A percentile compares a stretch with the other conserved stretches of the same genome.
These are phyloP conservation scores for Danionella dracula DNA, from an alignment of 2,797 vertebrate species.

Conservation along the genomic window DNA sequence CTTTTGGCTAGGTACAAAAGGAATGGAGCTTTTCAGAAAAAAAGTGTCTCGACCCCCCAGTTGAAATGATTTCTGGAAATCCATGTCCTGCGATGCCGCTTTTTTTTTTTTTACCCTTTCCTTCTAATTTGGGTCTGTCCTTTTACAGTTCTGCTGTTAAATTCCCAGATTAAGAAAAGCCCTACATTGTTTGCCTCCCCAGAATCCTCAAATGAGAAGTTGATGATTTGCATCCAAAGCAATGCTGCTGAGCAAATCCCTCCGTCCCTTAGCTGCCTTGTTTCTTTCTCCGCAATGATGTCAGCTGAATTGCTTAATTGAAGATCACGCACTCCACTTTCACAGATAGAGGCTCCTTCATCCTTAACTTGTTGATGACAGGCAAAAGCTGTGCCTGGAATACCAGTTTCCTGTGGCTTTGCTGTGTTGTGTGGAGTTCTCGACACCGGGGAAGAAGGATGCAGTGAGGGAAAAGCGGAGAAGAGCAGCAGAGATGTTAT, in stretches of 20 bases:
- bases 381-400: constrained; percentile 68
- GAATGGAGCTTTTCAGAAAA: constrained; percentile 70
- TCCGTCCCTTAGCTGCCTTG: constrained; percentile 32
- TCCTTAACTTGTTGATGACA: constrained; percentile 98
- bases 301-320: constrained; percentile 77
- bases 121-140: constrained; percentile 43
- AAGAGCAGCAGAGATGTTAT: constrained; percentile 63
- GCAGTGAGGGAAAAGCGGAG: constrained; percentile 64
- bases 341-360: constrained; percentile 71
- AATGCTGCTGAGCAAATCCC: constrained; percentile 54
- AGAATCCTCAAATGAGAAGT: constrained; percentile 67
- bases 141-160: background rate
- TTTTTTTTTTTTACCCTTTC: constrained; percentile 32
- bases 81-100: constrained; percentile 67
- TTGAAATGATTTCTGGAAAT: constrained; percentile 73
- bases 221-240: constrained; percentile 70
- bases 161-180: constrained; percentile 29
- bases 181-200: constrained; percentile 31
- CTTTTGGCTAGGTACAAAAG: constrained; percentile 78
- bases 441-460: constrained; percentile 85
- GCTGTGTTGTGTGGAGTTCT: constrained; percentile 88
- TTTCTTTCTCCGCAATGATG: constrained; percentile 62
- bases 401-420: constrained; percentile 81
- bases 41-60: constrained; percentile 66
- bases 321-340: constrained; percentile 71